Evolutionary conservation across 1,140 invertebrate genomes (phyloP).

Genomic region (Lepidurus arcticus): DNA sequence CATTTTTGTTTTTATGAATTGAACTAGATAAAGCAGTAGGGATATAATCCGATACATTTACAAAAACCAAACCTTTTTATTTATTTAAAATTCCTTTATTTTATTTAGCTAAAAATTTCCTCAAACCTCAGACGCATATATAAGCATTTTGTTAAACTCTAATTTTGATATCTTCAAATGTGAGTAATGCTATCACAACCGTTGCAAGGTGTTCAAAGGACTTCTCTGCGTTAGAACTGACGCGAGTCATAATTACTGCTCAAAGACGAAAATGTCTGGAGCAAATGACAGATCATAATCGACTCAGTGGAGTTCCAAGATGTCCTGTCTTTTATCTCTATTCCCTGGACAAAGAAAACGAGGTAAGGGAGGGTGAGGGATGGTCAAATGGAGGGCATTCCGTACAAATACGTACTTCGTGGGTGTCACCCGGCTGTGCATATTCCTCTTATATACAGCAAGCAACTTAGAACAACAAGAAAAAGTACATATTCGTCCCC

Average conservation of each 20-base stretch:
- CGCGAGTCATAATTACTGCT: neutral
- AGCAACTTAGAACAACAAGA: neutral
- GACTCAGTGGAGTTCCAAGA: neutral
- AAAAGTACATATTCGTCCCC: neutral
- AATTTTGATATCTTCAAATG: too few relatives aligned
- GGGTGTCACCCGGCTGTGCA: neutral
- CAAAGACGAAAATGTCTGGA: neutral
- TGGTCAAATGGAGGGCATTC: neutral
- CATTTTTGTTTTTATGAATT: too few relatives aligned
- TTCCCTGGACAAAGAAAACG: neutral
- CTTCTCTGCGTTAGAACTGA: neutral
- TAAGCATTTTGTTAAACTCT: too few relatives aligned
- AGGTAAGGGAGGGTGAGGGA: neutral
- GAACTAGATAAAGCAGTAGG: too few relatives aligned
- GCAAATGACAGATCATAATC: conserved; percentile 13
- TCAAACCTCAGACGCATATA: too few relatives aligned
- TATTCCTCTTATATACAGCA: neutral
- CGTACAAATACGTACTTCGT: neutral
- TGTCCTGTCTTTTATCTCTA: neutral
- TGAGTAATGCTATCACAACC: too few relatives aligned
- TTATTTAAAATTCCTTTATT: too few relatives aligned
- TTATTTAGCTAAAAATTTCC: too few relatives aligned
- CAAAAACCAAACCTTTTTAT: too few relatives aligned
- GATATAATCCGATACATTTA: too few relatives aligned
- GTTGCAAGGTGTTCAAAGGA: too few relatives aligned